These are phyloP conservation scores for Peromyscus attwateri DNA, from an alignment of 2,797 vertebrate genomes.

Conservation along the genomic window DNA sequence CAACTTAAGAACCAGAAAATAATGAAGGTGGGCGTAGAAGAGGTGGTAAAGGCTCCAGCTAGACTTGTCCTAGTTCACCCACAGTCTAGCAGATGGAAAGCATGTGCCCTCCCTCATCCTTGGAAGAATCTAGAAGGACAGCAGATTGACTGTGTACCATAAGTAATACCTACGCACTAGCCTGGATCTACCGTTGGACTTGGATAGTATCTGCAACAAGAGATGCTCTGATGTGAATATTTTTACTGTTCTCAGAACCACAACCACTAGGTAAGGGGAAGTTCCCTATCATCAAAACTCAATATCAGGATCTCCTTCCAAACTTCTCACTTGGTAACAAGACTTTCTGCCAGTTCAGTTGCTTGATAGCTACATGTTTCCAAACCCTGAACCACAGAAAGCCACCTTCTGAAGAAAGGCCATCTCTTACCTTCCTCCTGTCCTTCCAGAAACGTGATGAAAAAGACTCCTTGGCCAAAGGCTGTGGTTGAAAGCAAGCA, in stretches of 20 bases:
- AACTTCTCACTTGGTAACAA: background rate
- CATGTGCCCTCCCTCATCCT: rapidly evolving
- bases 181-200: background rate
- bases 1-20: background rate
- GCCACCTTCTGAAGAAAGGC: rapidly evolving
- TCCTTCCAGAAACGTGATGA: slow-evolving; percentile 87
- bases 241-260: background rate
- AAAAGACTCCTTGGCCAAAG: slow-evolving; percentile 89
- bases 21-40: background rate
- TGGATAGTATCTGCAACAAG: background rate
- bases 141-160: rapidly evolving
- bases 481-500: slow-evolving; percentile 89
- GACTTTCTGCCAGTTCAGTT: background rate
- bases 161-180: background rate
- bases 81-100: background rate
- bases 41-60: background rate
- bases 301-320: background rate
- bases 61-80: background rate
- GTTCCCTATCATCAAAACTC: background rate
- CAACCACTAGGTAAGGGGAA: rapidly evolving
- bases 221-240: too few relatives aligned
- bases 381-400: background rate
- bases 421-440: slow-evolving; percentile 87
- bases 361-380: background rate
- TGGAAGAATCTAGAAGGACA: background rate